Base-by-base conservation (phyloP, 2,888 invertebrate species). In the Pharmacophagus antenor region DNA sequence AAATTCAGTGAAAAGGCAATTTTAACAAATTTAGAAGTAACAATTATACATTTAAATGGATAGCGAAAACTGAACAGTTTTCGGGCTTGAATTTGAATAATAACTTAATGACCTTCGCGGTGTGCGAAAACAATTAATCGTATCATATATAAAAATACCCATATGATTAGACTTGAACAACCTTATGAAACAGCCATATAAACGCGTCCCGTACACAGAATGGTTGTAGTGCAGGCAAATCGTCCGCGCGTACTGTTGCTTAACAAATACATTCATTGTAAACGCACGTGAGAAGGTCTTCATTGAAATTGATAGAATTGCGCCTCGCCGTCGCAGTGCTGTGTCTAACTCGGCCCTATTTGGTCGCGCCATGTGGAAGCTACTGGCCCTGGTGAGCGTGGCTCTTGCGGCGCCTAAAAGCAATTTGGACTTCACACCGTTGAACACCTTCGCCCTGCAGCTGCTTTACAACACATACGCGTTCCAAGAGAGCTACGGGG, bases 381-480 rank as follows among this genome's bases (percentile, higher is more conserved):
- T 81, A 63, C 65, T 73, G 27, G 63, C 72, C 57, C 67, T 82
- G 50, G 64, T 79, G 41, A 72, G 75, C 64, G 60, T 80, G 18
- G 81, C 75, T 3, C 63, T 73, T 49, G 76, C 82, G 46, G 82
- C 85, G 18, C 79, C 88, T 1, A 67, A 72, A 0, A 70, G 71
- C 44, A 67, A 78, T 15, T 61, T 71, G 18, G 78, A 84, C 66
- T 85, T 84, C 51, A 65, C 72, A 2, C 74, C 81, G 0, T 70
- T 88, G 1, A 90, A 88, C 61, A 73, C 81, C 58, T 90, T 90
- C 64, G 77, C 88, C 0, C 66, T 88, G 8, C 77, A 79, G 62
- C 67, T 90, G 18, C 70, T 90, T 2, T 83, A 87, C 62, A 84
- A 88, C 56, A 80, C 83, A 1, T 84, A 83, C 67, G 76, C 82